Evolutionary conservation across 2,113 vertebrate genomes (phyloP).

Genomic region (Brachirus orientalis): DNA sequence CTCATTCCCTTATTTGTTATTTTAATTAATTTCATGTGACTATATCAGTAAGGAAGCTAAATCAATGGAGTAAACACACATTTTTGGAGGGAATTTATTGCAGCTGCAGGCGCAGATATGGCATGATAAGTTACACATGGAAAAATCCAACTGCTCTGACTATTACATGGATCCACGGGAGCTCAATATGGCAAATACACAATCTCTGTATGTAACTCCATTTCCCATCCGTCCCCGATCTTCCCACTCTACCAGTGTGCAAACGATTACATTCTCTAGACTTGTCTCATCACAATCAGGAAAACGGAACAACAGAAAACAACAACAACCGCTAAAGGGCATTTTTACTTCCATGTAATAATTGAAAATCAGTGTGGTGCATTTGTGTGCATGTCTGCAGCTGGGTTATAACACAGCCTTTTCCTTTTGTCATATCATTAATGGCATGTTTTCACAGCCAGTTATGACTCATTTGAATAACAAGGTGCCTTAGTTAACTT

Average conservation of each 20-base stretch:
- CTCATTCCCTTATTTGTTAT: too few relatives aligned
- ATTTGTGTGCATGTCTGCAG: slow-evolving; percentile 48
- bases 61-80: slow-evolving; percentile 39
- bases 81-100: slow-evolving; percentile 67
- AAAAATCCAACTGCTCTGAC: slow-evolving; percentile 52
- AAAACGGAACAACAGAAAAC: slow-evolving; percentile 54
- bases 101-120: slow-evolving; percentile 51
- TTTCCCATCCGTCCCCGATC: slow-evolving; percentile 24
- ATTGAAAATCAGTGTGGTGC: slow-evolving; percentile 65
- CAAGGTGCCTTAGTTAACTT: slow-evolving; percentile 58
- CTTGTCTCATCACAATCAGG: slow-evolving; percentile 59
- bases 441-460: slow-evolving; percentile 55
- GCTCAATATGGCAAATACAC: slow-evolving; percentile 32
- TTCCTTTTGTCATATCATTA: slow-evolving; percentile 61
- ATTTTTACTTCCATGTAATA: slow-evolving; percentile 53
- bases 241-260: slow-evolving; percentile 16
- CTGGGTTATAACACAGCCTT: slow-evolving; percentile 40
- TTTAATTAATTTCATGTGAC: slow-evolving; percentile 15
- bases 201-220: slow-evolving; percentile 18
- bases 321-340: slow-evolving; percentile 53
- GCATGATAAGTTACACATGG: slow-evolving; percentile 52
- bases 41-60: slow-evolving; percentile 24
- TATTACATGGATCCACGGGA: slow-evolving; percentile 45
- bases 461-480: slow-evolving; percentile 65
- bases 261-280: slow-evolving; percentile 46